Evolutionary conservation across 2,797 vertebrate species (phyloP).

Genomic region (Natrix natrix): DNA sequence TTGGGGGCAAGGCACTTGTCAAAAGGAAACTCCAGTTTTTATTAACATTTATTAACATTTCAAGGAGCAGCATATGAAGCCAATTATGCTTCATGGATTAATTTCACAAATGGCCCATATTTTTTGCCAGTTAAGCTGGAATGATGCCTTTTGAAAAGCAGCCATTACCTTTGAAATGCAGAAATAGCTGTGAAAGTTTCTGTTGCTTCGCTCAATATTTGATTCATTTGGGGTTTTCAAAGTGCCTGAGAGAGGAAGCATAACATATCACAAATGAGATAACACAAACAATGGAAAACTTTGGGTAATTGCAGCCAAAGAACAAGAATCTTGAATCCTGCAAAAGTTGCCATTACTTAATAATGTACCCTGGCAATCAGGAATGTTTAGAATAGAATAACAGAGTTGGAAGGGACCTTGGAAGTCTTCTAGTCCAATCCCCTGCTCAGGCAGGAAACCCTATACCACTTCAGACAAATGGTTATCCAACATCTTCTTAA

Average conservation of each 20-base stretch:
- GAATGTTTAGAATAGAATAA: neutral
- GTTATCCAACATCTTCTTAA: no score
- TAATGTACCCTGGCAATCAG: neutral
- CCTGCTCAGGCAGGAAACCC: no score
- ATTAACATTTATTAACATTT: slow-evolving; percentile 37
- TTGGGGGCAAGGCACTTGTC: neutral
- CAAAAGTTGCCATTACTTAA: neutral
- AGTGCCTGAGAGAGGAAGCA: neutral
- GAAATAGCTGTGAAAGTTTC: slow-evolving; percentile 2
- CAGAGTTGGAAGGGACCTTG: no score
- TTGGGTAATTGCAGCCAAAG: neutral
- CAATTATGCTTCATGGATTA: slow-evolving; percentile 31
- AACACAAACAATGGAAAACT: neutral
- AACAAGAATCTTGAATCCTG: neutral
- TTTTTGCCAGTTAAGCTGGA: slow-evolving; percentile 24
- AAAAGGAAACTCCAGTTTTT: slow-evolving; percentile 5
- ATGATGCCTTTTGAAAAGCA: slow-evolving; percentile 26
- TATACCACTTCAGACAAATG: no score
- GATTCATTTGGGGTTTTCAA: neutral
- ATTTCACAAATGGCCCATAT: slow-evolving; percentile 29
- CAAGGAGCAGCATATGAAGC: slow-evolving; percentile 24
- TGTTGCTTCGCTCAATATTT: neutral
- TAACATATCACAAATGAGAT: neutral
- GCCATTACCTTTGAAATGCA: neutral
- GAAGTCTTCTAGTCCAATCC: no score